Evolutionary conservation across 2,797 vertebrate genomes (phyloP).

Genomic region (Sebastes kiyomatsui): DNA sequence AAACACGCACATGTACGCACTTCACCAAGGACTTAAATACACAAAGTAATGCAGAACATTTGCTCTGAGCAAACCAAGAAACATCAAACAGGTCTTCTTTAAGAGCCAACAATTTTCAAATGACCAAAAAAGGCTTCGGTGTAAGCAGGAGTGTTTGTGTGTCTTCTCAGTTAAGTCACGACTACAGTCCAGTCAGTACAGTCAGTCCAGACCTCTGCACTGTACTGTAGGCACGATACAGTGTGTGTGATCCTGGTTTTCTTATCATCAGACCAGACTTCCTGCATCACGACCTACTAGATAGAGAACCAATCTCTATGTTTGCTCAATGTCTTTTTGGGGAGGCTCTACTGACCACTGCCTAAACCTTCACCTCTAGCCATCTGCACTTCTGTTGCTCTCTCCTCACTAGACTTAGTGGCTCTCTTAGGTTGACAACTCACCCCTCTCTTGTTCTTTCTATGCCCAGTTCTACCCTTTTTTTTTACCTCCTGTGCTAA

Average conservation of each 20-base stretch:
- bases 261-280: not conserved
- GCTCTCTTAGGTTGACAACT: constrained; percentile 21
- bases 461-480: not conserved
- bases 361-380: not conserved
- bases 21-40: constrained; percentile 25
- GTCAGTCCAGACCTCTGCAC: not conserved
- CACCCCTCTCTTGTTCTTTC: constrained; percentile 2
- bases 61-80: constrained; percentile 32
- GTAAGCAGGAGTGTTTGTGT: not conserved
- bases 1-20: constrained; percentile 31
- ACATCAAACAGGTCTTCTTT: not conserved
- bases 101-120: not conserved
- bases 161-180: not conserved
- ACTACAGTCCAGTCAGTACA: not conserved
- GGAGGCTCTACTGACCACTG: not conserved
- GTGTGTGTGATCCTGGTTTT: not conserved
- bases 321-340: not conserved
- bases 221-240: not conserved
- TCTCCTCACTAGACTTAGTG: constrained; percentile 15
- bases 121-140: not conserved
- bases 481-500: constrained; percentile 37
- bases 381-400: not conserved
- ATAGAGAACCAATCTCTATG: not conserved
- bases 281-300: not conserved
- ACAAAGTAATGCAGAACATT: constrained; percentile 42